Conservation (phyloP, 2,888 invertebrate species). For the Limenitis arthemis region DNA sequence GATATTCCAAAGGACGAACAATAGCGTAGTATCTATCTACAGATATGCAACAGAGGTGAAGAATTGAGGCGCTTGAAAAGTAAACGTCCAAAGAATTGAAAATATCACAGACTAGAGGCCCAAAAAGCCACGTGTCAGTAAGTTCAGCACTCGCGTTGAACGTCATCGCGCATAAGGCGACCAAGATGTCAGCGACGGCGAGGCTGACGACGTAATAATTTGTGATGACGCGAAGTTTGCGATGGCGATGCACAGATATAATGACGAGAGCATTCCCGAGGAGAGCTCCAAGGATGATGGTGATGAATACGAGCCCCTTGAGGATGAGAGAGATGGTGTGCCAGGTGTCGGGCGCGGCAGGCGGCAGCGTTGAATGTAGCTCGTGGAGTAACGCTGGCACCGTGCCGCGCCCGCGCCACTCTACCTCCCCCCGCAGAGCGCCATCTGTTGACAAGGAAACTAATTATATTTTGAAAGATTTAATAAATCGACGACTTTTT, state of each 20-base stretch:
- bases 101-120: slow-evolving; percentile 92
- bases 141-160: slow-evolving; percentile 92
- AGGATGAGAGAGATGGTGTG: slow-evolving; percentile 73
- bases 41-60: slow-evolving; percentile 95
- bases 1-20: slow-evolving; percentile 92
- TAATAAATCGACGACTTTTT: not conserved
- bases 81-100: slow-evolving; percentile 96
- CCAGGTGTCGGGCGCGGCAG: slow-evolving; percentile 61
- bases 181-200: slow-evolving; percentile 94
- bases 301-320: slow-evolving; percentile 85
- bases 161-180: slow-evolving; percentile 93
- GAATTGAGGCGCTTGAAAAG: slow-evolving; percentile 92
- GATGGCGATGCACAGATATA: slow-evolving; percentile 84
- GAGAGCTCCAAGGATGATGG: slow-evolving; percentile 90
- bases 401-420: slow-evolving; percentile 65
- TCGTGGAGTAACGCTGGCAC: slow-evolving; percentile 60
- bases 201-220: slow-evolving; percentile 97
- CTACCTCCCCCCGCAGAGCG: slow-evolving; percentile 58
- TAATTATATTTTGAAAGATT: not conserved
- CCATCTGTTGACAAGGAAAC: slow-evolving; percentile 47
- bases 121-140: slow-evolving; percentile 91
- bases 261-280: slow-evolving; percentile 95
- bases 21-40: slow-evolving; percentile 95
- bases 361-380: slow-evolving; percentile 64
- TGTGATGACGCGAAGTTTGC: slow-evolving; percentile 88